A percentile compares a stretch with the other conserved stretches of the same genome.
Conservation (phyloP, 2,888 invertebrate genomes). For the Troides helena region DNA sequence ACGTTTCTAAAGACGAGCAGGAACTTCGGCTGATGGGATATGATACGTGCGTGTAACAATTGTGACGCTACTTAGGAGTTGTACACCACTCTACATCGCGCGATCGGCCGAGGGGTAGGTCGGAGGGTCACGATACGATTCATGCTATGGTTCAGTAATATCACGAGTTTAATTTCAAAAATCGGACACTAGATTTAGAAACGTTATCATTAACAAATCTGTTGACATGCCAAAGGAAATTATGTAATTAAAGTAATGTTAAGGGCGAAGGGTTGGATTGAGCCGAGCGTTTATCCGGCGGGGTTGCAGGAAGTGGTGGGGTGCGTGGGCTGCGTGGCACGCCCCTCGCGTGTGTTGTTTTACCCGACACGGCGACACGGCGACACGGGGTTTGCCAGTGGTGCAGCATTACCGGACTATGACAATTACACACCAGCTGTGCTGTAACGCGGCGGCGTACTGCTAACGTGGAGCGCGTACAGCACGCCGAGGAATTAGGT, state of each 20-base stretch:
- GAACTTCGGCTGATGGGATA: no score
- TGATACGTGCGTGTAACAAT: no score
- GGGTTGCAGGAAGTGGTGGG: neutral
- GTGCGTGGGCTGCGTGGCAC: slow-evolving; percentile 29
- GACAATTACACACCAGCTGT: slow-evolving; percentile 50
- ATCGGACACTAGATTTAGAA: no score
- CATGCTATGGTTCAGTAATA: no score
- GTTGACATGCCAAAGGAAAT: slow-evolving; percentile 6
- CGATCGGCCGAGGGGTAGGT: no score
- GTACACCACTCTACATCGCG: no score
- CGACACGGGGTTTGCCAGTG: slow-evolving; percentile 57
- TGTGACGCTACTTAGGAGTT: no score
- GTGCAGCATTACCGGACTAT: slow-evolving; percentile 53
- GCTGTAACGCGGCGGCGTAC: slow-evolving; percentile 23
- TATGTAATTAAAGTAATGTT: slow-evolving; percentile 20
- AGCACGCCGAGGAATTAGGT: no score
- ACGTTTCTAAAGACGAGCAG: no score
- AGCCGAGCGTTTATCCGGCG: no score
- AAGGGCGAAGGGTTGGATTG: neutral
- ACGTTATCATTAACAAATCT: neutral
- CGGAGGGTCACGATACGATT: no score
- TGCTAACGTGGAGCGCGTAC: slow-evolving; percentile 3
- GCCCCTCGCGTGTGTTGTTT: slow-evolving; percentile 42
- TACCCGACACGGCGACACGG: slow-evolving; percentile 34
- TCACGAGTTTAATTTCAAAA: no score